Evolutionary conservation across 2,113 vertebrate genomes (phyloP).

Genomic region (Shinisaurus crocodilurus): DNA sequence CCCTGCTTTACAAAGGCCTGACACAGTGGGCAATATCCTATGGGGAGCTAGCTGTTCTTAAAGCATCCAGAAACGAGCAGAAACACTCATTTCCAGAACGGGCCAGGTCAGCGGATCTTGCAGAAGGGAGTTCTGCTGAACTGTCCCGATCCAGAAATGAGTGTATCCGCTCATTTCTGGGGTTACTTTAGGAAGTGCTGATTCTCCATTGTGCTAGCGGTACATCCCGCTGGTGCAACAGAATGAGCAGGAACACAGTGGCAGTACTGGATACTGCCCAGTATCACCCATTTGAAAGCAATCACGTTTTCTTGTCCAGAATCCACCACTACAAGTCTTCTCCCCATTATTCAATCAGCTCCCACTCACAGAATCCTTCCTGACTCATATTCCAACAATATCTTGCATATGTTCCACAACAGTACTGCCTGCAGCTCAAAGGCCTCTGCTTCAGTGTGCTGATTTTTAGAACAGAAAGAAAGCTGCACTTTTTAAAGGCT

Average conservation of each 20-base stretch:
- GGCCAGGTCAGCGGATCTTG: too few relatives aligned
- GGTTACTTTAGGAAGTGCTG: too few relatives aligned
- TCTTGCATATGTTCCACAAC: not conserved
- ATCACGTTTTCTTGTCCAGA: not conserved
- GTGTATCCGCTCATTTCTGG: too few relatives aligned
- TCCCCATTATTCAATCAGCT: not conserved
- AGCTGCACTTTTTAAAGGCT: not conserved
- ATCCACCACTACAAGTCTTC: not conserved
- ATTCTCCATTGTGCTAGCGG: too few relatives aligned
- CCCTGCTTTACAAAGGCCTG: not conserved
- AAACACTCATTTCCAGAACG: too few relatives aligned
- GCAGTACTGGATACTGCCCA: not conserved
- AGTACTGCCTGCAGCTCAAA: slow-evolving; percentile 12
- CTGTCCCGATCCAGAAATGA: too few relatives aligned
- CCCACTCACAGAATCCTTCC: not conserved
- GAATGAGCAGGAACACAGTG: too few relatives aligned
- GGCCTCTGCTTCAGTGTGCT: slow-evolving; percentile 14
- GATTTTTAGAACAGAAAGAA: not conserved
- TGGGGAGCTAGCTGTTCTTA: not conserved
- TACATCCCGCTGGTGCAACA: too few relatives aligned
- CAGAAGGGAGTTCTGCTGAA: too few relatives aligned
- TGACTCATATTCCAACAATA: not conserved
- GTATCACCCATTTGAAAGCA: not conserved
- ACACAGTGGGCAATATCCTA: not conserved
- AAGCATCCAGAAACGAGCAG: too few relatives aligned